Base-by-base conservation (phyloP, 2,113 vertebrate species). In the Artemisiospiza belli region DNA sequence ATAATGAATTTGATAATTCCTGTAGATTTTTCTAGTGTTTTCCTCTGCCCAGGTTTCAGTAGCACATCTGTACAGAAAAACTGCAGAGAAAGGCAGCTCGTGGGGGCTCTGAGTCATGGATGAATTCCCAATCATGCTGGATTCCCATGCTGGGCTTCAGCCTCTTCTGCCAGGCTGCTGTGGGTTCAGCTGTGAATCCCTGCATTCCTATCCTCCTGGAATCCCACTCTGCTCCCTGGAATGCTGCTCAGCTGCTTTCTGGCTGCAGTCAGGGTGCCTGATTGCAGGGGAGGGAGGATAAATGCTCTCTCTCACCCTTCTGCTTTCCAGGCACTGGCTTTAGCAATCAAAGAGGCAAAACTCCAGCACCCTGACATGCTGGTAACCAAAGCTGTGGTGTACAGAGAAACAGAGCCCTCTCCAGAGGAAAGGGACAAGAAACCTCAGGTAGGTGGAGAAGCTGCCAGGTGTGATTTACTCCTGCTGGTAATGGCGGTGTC, bases 311-410 rank as follows among this genome's bases (percentile, higher is more conserved):
- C 64, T 73, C 51, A 49, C 64, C 55, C 2, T 87, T 97, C 75
- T 92, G 76, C 54, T 73, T 63, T 82, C 87, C 84, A 99, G 99
- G 99, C 99, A 58, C 98, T 99, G 52, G 99, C 99, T 93, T 98
- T 99, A 98, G 99, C 99, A 86, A 99, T 99, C 97, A 99, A 99
- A 95, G 99, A 99, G 93, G 99, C 99, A 97, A 99, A 99, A 95
- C 98, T 99, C 83, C 99, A 99, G 98, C 99, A 99, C 82, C 99
- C 99, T 0, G 99, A 99, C 97, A 99, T 99, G 99, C 98, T 99
- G 97, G 99, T 99, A 97, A 99, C 99, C 96, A 99, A 99, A 98
- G 99, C 99, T 78, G 99, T 99, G 95, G 99, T 99, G 73, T 99
- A 99, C 97, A 99, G 99, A 98, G 99, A 99, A 99, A 99, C 99